A percentile compares a stretch with the other conserved stretches of the same genome.
These are phyloP conservation scores for Gephyroberyx darwinii DNA, from an alignment of 2,797 vertebrate species.

Conservation along the genomic window DNA sequence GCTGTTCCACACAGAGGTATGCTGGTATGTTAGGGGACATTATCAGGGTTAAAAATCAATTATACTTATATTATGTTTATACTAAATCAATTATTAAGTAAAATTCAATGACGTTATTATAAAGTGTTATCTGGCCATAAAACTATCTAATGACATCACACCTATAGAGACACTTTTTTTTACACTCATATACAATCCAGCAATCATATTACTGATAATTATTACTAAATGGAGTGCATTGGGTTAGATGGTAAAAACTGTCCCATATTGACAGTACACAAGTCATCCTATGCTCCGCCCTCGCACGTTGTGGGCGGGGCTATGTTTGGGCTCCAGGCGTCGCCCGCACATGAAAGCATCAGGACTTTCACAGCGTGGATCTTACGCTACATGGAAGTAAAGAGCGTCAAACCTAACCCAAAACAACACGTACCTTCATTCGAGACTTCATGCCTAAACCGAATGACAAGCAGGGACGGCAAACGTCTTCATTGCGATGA, in stretches of 20 bases:
- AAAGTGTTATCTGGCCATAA: too few relatives aligned
- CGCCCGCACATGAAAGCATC: not conserved
- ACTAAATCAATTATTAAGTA: too few relatives aligned
- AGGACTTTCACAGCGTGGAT: constrained; percentile 39
- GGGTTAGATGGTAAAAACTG: constrained; percentile 14
- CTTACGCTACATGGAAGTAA: not conserved
- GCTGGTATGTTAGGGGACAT: too few relatives aligned
- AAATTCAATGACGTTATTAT: too few relatives aligned
- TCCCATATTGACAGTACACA: constrained; percentile 2
- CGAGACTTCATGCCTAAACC: not conserved
- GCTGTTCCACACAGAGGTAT: not conserved
- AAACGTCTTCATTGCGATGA: not conserved
- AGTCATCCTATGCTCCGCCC: constrained; percentile 51
- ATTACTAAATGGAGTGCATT: too few relatives aligned
- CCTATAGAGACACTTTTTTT: too few relatives aligned
- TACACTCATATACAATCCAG: too few relatives aligned
- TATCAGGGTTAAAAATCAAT: too few relatives aligned
- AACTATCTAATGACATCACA: too few relatives aligned
- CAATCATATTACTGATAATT: too few relatives aligned
- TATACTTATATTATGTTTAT: too few relatives aligned
- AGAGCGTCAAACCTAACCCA: not conserved
- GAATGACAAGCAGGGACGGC: not conserved
- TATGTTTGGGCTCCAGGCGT: not conserved
- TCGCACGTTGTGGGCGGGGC: constrained; percentile 58
- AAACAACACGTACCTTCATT: constrained; percentile 11